A percentile compares a stretch with the other conserved stretches of the same genome.
Evolutionary conservation across 2,888 invertebrate genomes (phyloP).

Genomic region (Plagiodera versicolora): DNA sequence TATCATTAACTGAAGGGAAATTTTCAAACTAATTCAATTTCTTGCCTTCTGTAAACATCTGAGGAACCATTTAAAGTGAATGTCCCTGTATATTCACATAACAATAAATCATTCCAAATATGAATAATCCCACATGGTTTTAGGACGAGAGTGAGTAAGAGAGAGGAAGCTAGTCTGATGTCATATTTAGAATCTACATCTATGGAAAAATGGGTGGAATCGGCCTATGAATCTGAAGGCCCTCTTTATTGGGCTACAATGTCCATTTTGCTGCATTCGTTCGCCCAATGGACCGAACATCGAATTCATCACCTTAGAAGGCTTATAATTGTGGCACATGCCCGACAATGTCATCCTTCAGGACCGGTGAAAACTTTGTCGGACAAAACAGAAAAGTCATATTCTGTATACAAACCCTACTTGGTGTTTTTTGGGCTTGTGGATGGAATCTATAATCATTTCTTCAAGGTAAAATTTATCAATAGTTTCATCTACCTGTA

Average conservation of each 20-base stretch:
- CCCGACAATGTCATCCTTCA: conserved; percentile 66
- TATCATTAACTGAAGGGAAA: too few species aligned
- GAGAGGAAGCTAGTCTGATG: conserved; percentile 79
- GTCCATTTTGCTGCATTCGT: conserved; percentile 77
- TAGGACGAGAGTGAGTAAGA: conserved; percentile 71
- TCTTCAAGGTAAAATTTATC: conserved; percentile 73
- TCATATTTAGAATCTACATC: conserved; percentile 69
- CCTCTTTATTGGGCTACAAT: conserved; percentile 87
- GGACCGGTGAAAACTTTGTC: conserved; percentile 62
- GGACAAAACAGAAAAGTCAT: conserved; percentile 64
- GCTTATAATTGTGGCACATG: conserved; percentile 76
- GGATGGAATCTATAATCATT: conserved; percentile 79
- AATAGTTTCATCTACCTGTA: neutral
- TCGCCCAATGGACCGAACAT: conserved; percentile 74
- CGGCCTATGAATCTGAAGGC: conserved; percentile 87
- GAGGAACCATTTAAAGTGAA: too few species aligned
- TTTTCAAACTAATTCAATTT: too few species aligned
- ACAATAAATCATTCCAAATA: too few species aligned
- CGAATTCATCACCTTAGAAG: conserved; percentile 75
- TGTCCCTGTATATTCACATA: too few species aligned
- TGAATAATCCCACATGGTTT: conserved; percentile 19
- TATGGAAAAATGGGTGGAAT: conserved; percentile 72
- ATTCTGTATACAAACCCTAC: conserved; percentile 81
- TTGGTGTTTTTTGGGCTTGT: conserved; percentile 84
- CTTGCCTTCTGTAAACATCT: too few species aligned